Base-by-base conservation (phyloP, 2,797 vertebrate species). In the Crax fasciolata region DNA sequence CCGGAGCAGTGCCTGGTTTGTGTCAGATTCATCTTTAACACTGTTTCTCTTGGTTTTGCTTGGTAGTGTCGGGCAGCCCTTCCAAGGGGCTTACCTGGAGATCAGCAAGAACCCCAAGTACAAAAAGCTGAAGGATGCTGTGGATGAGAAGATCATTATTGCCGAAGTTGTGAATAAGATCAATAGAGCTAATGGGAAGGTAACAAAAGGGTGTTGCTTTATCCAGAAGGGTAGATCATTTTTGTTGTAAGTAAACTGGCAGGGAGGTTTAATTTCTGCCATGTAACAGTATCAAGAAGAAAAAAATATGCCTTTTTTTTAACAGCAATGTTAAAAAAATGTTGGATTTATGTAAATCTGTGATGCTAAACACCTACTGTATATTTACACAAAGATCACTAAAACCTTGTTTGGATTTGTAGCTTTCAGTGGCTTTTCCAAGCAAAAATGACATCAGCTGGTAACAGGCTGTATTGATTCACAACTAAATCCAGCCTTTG, bases 81-180 rank as follows among this genome's bases (percentile, higher is more conserved):
- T 99, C 97, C 99, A 99, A 98, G 99, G 99, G 51, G 99, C 99
- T 97, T 99, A 99, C 97, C 75, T 99, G 98, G 99, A 99, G 98
- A 99, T 99, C 95, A 98, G 97, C 89, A 99, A 99, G 97, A 99
- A 99, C 96, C 99, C 99, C 75, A 99, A 99, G 96, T 99, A 99
- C 96, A 99, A 99, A 96, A 99, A 99, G 66, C 99, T 99, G 65
- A 99, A 98, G 97, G 99, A 98, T 65, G 97, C 98, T 0, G 97
- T 99, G 93, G 99, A 99, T 58, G 99, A 99, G 84, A 99, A 99
- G 97, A 98, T 99, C 58, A 98, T 99, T 85, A 98, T 99, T 94
- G 99, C 99, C 9, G 99, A 99, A 91, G 98, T 99, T 87, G 99
- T 99, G 87, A 99, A 99, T 97, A 99, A 99, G 98, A 99, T 99